Percentiles rank a stretch among this genome's conserved stretches.
Evolutionary conservation across 2,888 invertebrate genomes (phyloP).

Genomic region (Ptilodon capucinus): DNA sequence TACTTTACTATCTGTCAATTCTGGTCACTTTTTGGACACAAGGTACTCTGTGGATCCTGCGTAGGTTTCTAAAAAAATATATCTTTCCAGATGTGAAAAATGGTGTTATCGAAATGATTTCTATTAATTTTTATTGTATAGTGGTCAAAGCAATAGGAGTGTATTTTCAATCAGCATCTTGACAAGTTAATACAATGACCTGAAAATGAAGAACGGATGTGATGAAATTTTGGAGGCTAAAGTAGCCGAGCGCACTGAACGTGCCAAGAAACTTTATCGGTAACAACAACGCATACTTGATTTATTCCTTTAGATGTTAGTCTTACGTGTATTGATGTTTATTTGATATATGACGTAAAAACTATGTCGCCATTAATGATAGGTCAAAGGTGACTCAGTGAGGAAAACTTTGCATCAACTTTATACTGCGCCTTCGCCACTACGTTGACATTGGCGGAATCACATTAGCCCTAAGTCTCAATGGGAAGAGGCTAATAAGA

Average conservation of each 20-base stretch:
- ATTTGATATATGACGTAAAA: neutral
- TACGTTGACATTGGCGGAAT: no score
- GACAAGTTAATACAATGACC: slow-evolving; percentile 74
- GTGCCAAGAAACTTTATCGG: slow-evolving; percentile 79
- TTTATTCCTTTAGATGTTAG: no score
- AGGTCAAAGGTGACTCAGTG: slow-evolving; percentile 32
- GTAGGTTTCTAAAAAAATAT: slow-evolving; percentile 19
- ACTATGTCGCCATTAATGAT: slow-evolving; percentile 1
- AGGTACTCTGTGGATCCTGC: no score
- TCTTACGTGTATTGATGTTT: neutral
- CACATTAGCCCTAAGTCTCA: no score
- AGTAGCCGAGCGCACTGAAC: slow-evolving; percentile 72
- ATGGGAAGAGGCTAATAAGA: no score
- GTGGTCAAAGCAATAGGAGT: slow-evolving; percentile 39
- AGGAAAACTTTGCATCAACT: neutral
- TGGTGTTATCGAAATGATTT: slow-evolving; percentile 54
- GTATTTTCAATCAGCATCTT: slow-evolving; percentile 60
- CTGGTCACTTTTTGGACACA: no score
- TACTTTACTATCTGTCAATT: slow-evolving; percentile 15
- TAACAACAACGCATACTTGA: slow-evolving; percentile 35
- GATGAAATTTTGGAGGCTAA: slow-evolving; percentile 72
- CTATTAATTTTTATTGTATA: slow-evolving; percentile 32
- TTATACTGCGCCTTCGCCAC: no score
- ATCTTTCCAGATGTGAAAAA: slow-evolving; percentile 34
- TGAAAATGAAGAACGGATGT: slow-evolving; percentile 78